Evolutionary conservation across 2,113 vertebrate species (phyloP).

Genomic region (Rhinogobius similis): DNA sequence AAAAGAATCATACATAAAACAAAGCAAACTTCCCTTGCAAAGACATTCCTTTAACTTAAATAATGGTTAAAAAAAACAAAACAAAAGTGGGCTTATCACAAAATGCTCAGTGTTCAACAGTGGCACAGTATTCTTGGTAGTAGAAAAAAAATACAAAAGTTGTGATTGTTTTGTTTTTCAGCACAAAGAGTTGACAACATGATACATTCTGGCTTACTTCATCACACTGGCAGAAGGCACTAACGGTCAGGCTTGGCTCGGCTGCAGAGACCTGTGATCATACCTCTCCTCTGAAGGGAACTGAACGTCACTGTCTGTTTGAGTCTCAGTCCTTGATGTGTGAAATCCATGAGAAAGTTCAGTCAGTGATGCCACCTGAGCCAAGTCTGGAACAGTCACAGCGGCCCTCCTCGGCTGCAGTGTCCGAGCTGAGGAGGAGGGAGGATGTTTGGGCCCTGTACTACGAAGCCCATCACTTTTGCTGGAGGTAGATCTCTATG

Average conservation of each 20-base stretch:
- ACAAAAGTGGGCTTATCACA: conserved; percentile 64
- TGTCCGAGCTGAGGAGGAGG: conserved; percentile 2
- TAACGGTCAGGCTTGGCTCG: conserved; percentile 50
- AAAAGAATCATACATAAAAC: conserved; percentile 64
- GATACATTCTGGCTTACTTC: conserved; percentile 72
- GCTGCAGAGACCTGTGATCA: too few species aligned
- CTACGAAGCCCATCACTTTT: not conserved
- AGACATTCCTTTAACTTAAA: conserved; percentile 71
- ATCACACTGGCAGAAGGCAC: conserved; percentile 73
- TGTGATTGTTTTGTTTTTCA: conserved; percentile 27
- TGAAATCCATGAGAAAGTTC: too few species aligned
- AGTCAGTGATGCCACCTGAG: conserved; percentile 23
- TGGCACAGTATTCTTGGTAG: conserved; percentile 66
- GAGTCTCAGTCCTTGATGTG: too few species aligned
- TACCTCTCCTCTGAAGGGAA: too few species aligned
- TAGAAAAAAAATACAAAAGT: conserved; percentile 58
- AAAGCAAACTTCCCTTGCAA: conserved; percentile 63
- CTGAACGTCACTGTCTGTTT: not conserved
- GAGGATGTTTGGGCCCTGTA: conserved; percentile 7
- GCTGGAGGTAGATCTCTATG: not conserved
- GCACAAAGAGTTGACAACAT: conserved; percentile 40
- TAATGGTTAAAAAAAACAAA: conserved; percentile 76
- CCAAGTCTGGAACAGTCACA: conserved; percentile 39
- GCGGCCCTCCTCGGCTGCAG: not conserved
- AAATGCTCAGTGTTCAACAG: conserved; percentile 59